A percentile compares a stretch with the other conserved stretches of the same genome.
Conservation (phyloP, 2,888 invertebrate species). For the Lithophane ornitopus region DNA sequence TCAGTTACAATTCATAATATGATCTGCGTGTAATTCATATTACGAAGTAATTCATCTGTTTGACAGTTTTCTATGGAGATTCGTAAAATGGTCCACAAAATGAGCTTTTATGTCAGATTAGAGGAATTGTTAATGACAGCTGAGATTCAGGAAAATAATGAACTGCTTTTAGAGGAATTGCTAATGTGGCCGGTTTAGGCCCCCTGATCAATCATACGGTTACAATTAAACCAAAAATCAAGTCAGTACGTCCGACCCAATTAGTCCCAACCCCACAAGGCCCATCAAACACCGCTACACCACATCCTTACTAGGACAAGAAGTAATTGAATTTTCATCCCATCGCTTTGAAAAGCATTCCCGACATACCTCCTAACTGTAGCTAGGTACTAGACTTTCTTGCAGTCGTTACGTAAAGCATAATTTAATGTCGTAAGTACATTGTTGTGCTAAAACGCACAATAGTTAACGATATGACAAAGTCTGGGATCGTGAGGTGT, state of each 20-base stretch:
- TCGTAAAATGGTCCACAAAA: too few species aligned
- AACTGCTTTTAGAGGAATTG: too few species aligned
- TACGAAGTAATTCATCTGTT: too few species aligned
- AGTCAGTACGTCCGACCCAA: slow-evolving; percentile 32
- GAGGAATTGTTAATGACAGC: too few species aligned
- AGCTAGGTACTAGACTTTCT: slow-evolving; percentile 42
- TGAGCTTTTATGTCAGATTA: too few species aligned
- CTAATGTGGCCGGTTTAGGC: too few species aligned
- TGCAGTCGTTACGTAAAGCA: slow-evolving; percentile 46
- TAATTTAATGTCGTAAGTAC: slow-evolving; percentile 58
- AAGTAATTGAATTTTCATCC: slow-evolving; percentile 57
- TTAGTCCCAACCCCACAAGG: slow-evolving; percentile 16
- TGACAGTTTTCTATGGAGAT: too few species aligned
- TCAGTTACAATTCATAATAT: too few species aligned
- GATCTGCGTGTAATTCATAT: too few species aligned
- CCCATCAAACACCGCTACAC: slow-evolving; percentile 34
- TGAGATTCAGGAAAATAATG: too few species aligned
- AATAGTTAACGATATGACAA: slow-evolving; percentile 54
- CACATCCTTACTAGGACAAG: slow-evolving; percentile 37
- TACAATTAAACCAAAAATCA: slow-evolving; percentile 5
- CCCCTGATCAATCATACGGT: not conserved
- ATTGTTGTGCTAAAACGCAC: slow-evolving; percentile 57
- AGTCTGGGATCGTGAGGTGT: slow-evolving; percentile 50
- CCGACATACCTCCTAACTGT: slow-evolving; percentile 49
- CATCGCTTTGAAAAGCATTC: slow-evolving; percentile 59